Evolutionary conservation across 2,888 invertebrate genomes (phyloP), one percentile per base, ranked within the genome.

Genomic region (Drosophila dives): DNA sequence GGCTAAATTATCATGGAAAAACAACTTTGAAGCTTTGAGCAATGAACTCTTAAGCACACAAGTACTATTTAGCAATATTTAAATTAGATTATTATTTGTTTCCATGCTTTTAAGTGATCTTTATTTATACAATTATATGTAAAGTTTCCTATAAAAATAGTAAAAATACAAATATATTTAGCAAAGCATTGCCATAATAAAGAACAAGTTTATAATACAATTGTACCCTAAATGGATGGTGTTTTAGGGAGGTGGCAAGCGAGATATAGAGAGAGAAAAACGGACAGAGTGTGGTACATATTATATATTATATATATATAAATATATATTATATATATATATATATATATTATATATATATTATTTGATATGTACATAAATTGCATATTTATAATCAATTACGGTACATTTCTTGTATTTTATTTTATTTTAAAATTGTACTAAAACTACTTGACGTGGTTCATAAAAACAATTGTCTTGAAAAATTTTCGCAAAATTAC

Each of bases 371-470:
- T 45, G 20, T 20, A 40, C 11, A 40, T 11, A 17, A 38, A 38
- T 38, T 17, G 17, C 38, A 40, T n/a, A 45, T 45, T 20, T 20
- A 45, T 3, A 45, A 20, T 3, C 12, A 20, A 45, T 45, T 15
- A 20, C 7, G 20, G 12, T 45, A 45, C 34, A 34, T 42, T 17
- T 20, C 53, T 36, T 54, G 34, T 42, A n/a, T 51, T 66, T 23
- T 48, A 59, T 51, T 23, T 8, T 64, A 29, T 53, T 48, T 42
- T 53, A 78, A 61, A 62, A 59, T 53, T 50, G 69, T n/a, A 53
- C 64, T 76, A 62, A 64, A 36, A 48, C 34, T 64, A 78, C 51
- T 51, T 58, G 36, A 48, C 33, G 49, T 29, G 40, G 29, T 36
- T 55, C 40, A 51, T 23, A 70, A 66, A 63, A 42, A 50, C 33